These are phyloP conservation scores for Seira musarum DNA, from an alignment of 2,888 invertebrate species.

Conservation along the genomic window DNA sequence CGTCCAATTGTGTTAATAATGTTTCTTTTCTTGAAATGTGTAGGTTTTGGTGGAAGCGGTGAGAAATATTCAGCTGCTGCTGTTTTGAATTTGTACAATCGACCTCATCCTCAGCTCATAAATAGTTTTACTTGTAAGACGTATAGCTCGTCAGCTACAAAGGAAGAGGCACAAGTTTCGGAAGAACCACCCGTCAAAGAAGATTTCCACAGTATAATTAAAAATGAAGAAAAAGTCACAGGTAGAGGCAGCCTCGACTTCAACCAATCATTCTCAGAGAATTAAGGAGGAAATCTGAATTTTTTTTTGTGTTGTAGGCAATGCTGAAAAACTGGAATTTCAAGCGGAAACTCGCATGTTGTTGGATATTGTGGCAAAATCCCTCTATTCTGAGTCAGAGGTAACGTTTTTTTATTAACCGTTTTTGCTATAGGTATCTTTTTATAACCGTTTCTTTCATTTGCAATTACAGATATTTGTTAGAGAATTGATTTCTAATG, in stretches of 20 bases:
- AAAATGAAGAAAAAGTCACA: conserved; percentile 77
- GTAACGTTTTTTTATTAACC: conserved; percentile 73
- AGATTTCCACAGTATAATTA: conserved; percentile 77
- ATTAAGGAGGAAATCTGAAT: background rate
- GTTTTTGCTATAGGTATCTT: background rate
- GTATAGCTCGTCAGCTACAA: conserved; percentile 25
- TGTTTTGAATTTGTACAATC: no score
- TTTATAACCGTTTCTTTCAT: background rate
- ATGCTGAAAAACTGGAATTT: conserved; percentile 86
- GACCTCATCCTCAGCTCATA: no score
- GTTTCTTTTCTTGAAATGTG: no score
- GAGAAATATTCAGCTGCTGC: no score
- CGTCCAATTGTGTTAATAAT: no score
- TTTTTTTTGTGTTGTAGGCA: conserved; percentile 72
- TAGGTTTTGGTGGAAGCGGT: no score
- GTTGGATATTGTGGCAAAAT: conserved; percentile 96
- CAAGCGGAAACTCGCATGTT: conserved; percentile 97
- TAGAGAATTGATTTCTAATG: conserved; percentile 95
- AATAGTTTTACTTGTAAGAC: no score
- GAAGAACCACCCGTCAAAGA: conserved; percentile 27
- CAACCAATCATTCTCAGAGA: no score
- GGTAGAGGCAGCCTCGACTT: conserved; percentile 73
- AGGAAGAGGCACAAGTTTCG: conserved; percentile 19
- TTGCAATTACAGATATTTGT: conserved; percentile 77
- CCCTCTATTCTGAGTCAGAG: conserved; percentile 97